Base-by-base conservation (phyloP, 1,140 invertebrate genomes). In the Drosophila sechellia region DNA sequence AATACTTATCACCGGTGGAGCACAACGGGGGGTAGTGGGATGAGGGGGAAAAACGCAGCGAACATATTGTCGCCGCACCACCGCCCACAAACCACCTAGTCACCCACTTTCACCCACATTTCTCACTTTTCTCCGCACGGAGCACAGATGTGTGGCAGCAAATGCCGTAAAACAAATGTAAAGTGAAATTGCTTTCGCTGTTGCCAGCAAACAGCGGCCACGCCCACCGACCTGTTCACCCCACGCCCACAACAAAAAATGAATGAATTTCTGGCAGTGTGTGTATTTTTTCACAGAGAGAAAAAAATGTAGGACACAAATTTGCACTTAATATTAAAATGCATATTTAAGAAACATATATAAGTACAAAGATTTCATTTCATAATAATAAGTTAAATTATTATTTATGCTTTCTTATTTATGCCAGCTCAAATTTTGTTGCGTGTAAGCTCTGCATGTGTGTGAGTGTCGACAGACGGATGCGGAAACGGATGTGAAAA, bases 111-210 rank as follows among this genome's bases (percentile, higher is more conserved):
- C 11, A 31, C 37, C 52, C 59, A 20, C 15, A 22, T 52, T 52
- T 52, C 31, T 17, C 56, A 66, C 48, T 46, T 69, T 72, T 35
- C 46, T 49, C 34, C 53, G 37, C 22, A 57, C 48, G 42, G 43
- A 15, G 45, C 56, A 64, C 72, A 75, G 68, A 78, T 81, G 79
- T 78, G 61, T 77, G 77, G 72, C 59, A 81, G 74, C 84, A 83
- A 80, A 77, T 89, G 84, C 86, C 84, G 85, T 89, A 89, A 89
- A 89, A 89, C 84, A 89, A 89, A 89, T 89, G 84, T 89, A 89
- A 89, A 89, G 73, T 84, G 80, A 89, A 89, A 89, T 89, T 89
- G 84, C 79, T 89, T 89, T 84, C 77, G 52, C 74, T 64, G 77
- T 68, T 89, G 77, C 60, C 76, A 52, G 61, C 72, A 55, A 68